A percentile compares a stretch with the other conserved stretches of the same genome.
Evolutionary conservation across 1,140 invertebrate genomes (phyloP).

Genomic region (Orussus abietinus): DNA sequence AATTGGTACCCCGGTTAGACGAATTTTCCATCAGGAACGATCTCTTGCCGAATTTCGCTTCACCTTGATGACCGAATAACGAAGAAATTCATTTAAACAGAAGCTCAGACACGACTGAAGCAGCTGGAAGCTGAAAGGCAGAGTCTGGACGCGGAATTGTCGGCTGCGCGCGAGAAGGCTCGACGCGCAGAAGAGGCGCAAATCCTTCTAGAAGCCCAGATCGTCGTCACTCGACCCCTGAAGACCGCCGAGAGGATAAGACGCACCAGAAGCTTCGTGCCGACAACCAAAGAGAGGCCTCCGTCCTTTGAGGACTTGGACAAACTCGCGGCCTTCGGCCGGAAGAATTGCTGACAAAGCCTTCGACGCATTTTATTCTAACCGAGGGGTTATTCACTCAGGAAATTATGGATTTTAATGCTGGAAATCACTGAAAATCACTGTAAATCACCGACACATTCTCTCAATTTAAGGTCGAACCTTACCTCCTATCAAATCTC

Average conservation of each 20-base stretch:
- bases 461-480: no score
- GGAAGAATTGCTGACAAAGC: no score
- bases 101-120: constrained; percentile 62
- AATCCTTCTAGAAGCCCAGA: constrained; percentile 61
- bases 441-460: no score
- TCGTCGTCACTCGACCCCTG: constrained; percentile 49
- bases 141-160: constrained; percentile 64
- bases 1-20: no score
- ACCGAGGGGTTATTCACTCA: no score
- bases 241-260: constrained; percentile 49
- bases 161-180: constrained; percentile 63
- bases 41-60: no score
- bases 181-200: constrained; percentile 63
- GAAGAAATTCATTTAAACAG: constrained; percentile 47
- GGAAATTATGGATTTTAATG: no score
- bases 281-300: constrained; percentile 54
- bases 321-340: no score
- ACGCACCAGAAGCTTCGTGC: constrained; percentile 59
- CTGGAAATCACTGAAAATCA: no score
- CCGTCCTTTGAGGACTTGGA: constrained; percentile 26
- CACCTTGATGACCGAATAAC: neutral
- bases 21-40: constrained; percentile 1
- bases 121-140: constrained; percentile 67
- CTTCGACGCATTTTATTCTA: no score
- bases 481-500: no score